Evolutionary conservation across 2,888 invertebrate species (phyloP).

Genomic region (Phrixothrix hirtus): DNA sequence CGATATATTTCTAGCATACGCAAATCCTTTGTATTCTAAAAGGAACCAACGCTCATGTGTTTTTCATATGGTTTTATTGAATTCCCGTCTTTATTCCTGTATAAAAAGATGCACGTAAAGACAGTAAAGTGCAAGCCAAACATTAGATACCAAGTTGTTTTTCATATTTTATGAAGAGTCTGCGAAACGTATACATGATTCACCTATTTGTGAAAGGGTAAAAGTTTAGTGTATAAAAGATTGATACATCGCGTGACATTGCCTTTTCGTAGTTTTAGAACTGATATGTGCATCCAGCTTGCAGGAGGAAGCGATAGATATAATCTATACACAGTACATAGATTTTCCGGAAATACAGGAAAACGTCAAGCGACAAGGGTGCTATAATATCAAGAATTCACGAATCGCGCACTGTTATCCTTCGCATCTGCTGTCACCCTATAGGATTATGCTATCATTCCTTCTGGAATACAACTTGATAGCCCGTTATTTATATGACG

Average conservation of each 20-base stretch:
- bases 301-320: conserved; percentile 9
- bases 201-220: not conserved
- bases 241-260: conserved; percentile 1
- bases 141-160: conserved; percentile 4
- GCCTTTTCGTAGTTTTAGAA: conserved; percentile 1
- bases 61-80: conserved; percentile 26
- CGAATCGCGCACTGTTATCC: conserved; percentile 17
- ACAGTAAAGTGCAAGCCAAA: conserved; percentile 11
- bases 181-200: not conserved
- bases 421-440: conserved; percentile 25
- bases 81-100: conserved; percentile 14
- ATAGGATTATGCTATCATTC: conserved; percentile 22
- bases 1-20: conserved; percentile 15
- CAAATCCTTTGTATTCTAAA: conserved; percentile 25
- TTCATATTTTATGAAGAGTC: conserved; percentile 15
- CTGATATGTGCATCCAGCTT: conserved; percentile 1
- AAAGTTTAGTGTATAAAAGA: not conserved
- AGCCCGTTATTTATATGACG: conserved; percentile 8
- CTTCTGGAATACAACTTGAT: conserved; percentile 10
- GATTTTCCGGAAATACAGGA: conserved; percentile 13
- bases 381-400: conserved; percentile 20
- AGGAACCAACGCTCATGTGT: conserved; percentile 19
- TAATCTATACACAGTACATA: conserved; percentile 14
- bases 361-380: conserved; percentile 13
- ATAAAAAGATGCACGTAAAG: conserved; percentile 11